Percentiles rank a stretch among this genome's conserved stretches.
phyloP scores from a whole-genome alignment of 2,888 invertebrate genomes.

The Oscheius sp. region DNA sequence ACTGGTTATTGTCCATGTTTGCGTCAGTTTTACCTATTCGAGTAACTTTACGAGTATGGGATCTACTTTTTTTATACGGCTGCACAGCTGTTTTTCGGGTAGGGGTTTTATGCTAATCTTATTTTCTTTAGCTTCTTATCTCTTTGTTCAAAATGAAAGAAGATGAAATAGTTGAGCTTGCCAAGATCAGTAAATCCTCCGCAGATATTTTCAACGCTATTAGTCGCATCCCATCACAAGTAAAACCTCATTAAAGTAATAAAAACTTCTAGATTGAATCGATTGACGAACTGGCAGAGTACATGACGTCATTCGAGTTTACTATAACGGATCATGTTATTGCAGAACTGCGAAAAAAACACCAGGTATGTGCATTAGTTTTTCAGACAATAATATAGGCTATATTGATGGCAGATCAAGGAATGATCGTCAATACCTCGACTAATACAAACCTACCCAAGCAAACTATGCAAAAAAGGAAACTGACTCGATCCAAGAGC shows the following conservation, averaged over 20 bases:
- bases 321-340: slow-evolving; percentile 66
- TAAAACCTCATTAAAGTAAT: slow-evolving; percentile 7
- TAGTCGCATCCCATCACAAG: slow-evolving; percentile 83
- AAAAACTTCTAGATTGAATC: slow-evolving; percentile 46
- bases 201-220: slow-evolving; percentile 97
- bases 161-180: slow-evolving; percentile 82
- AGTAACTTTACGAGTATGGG: slow-evolving; percentile 92
- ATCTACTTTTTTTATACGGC: slow-evolving; percentile 94
- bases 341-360: slow-evolving; percentile 54
- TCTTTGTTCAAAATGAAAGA: slow-evolving; percentile 75
- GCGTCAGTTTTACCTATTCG: slow-evolving; percentile 96
- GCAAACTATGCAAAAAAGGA: slow-evolving; percentile 78
- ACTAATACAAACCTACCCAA: slow-evolving; percentile 87
- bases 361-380: neutral
- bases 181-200: slow-evolving; percentile 78
- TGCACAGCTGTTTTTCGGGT: slow-evolving; percentile 86
- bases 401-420: slow-evolving; percentile 95
- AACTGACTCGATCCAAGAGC: slow-evolving; percentile 88
- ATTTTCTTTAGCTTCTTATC: slow-evolving; percentile 55
- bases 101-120: neutral
- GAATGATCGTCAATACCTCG: slow-evolving; percentile 86
- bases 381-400: slow-evolving; percentile 75
- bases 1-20: slow-evolving; percentile 96
- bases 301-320: slow-evolving; percentile 68
- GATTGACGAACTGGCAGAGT: slow-evolving; percentile 61